phyloP scores from a whole-genome alignment of 2,888 invertebrate species.

The Seira sanloemensis region DNA sequence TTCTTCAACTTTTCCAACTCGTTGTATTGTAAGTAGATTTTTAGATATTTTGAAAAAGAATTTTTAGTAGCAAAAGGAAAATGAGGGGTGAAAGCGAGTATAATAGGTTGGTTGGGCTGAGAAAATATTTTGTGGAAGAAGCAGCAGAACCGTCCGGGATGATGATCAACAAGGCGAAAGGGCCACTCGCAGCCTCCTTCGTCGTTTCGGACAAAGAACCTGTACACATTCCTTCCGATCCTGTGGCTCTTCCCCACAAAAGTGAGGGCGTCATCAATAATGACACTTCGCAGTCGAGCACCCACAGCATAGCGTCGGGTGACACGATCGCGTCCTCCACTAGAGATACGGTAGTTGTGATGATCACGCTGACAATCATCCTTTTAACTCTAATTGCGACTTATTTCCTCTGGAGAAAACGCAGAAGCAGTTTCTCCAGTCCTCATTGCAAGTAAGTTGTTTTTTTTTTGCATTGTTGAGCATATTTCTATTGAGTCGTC shows the following conservation, averaged over 20 bases:
- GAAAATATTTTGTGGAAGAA: not conserved
- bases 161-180: not conserved
- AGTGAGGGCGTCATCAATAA: conserved; percentile 16
- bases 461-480: too few species aligned
- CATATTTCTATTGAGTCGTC: too few species aligned
- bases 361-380: conserved; percentile 68
- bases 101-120: not conserved
- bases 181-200: not conserved
- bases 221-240: not conserved
- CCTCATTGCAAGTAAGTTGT: conserved; percentile 67
- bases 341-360: conserved; percentile 66
- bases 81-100: conserved; percentile 8
- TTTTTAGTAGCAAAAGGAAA: not conserved
- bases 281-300: not conserved
- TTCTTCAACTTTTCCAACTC: too few species aligned
- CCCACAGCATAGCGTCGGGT: conserved; percentile 9
- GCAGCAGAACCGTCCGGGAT: not conserved
- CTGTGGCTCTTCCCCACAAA: not conserved
- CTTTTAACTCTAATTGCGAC: conserved; percentile 67
- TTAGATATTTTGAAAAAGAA: too few species aligned
- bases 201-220: not conserved
- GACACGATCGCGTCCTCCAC: conserved; percentile 21
- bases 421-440: conserved; percentile 59
- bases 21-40: too few species aligned
- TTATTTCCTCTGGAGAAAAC: conserved; percentile 72